Evolutionary conservation across 2,888 invertebrate genomes (phyloP), one percentile per base, ranked within the genome.

Genomic region (Cataglyphis livida): DNA sequence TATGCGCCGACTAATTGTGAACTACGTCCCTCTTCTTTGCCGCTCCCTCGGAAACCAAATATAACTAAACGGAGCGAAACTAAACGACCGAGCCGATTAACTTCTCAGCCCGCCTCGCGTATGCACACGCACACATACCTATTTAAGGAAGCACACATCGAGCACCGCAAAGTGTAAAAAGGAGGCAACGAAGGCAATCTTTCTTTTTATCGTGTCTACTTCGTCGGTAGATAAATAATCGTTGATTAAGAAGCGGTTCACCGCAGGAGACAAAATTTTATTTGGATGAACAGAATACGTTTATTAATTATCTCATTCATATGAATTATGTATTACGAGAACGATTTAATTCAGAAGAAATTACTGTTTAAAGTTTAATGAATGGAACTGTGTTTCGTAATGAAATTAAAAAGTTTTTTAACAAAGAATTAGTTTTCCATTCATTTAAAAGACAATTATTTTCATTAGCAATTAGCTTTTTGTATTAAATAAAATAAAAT

Each of bases 1-100:
- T 94, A 94, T 94, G 93, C 92, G 93, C 88, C 93, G 94, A 94
- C 94, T 94, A 94, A 94, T 94, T 94, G 94, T 93, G 92, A 93
- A 91, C 89, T 88, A 84, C 89, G 88, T 91, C 91, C 85, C 90
- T 91, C 87, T 89, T 84, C 90, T 87, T 88, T 85, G 84, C 86
- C 89, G 86, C 90, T 90, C 90, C 90, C 90, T 88, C 89, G 89
- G 86, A 89, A 90, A 93, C 94, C 94, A 94, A 94, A 94, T 94
- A 94, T 94, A 94, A 94, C 94, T 93, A 93, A 94, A 93, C 92
- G 90, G 90, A 92, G 91, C 91, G 91, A 92, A 92, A 90, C 93
- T 92, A 91, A 93, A 92, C 92, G 94, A 88, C 89, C 83, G 84
- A 88, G 83, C 91, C 94, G 94, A 94, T 93, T 93, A 94, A 93